phyloP scores from a whole-genome alignment of 2,113 vertebrate species.

The Ceratotherium simum region DNA sequence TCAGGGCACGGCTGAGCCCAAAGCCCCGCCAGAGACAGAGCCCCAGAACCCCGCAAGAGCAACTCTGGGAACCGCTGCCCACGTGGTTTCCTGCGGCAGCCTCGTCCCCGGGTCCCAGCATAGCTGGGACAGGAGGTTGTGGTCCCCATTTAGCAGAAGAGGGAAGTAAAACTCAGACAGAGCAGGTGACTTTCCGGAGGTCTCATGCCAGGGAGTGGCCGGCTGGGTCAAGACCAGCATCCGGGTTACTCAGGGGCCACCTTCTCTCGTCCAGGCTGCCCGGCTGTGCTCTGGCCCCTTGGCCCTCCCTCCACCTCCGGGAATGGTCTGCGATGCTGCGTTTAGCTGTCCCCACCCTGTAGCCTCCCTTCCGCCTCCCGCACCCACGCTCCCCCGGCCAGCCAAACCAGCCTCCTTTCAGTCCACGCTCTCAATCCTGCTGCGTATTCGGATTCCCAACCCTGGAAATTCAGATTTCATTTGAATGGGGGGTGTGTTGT shows the following conservation, averaged over 20 bases:
- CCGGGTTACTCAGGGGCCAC: accelerated
- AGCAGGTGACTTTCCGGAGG: not conserved
- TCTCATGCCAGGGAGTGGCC: accelerated
- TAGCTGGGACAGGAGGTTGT: not conserved
- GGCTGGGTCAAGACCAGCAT: accelerated
- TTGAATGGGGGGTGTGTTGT: no score
- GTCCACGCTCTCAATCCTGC: not conserved
- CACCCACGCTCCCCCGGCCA: accelerated
- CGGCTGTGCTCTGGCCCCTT: no score
- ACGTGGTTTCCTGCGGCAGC: accelerated
- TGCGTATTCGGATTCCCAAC: not conserved
- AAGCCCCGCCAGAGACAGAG: accelerated
- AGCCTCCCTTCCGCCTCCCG: not conserved
- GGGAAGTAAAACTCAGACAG: not conserved
- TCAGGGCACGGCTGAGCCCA: not conserved
- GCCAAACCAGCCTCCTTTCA: accelerated
- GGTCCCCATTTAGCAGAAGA: not conserved
- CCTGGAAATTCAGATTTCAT: not conserved
- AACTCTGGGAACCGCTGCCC: not conserved
- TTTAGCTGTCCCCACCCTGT: not conserved
- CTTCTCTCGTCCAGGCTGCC: not conserved
- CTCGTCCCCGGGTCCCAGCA: accelerated
- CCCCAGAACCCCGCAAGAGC: not conserved
- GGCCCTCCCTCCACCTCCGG: accelerated
- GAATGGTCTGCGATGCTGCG: not conserved